These are phyloP conservation scores for Prenolepis imparis DNA, from an alignment of 2,888 invertebrate species.

Conservation along the genomic window DNA sequence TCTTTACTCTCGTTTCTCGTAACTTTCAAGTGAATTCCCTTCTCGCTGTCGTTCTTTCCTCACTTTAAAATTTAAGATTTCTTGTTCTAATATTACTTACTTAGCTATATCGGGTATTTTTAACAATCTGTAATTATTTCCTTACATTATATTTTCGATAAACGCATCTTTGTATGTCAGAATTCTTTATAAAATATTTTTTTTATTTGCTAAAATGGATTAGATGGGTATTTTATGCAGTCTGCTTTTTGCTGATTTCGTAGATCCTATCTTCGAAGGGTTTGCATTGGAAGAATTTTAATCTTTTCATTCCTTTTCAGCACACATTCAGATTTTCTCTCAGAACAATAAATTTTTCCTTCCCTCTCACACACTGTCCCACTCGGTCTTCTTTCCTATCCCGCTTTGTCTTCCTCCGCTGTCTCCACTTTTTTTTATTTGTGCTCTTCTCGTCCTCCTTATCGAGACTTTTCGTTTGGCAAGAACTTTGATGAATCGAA, in stretches of 20 bases:
- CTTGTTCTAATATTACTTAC: neutral
- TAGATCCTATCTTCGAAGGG: neutral
- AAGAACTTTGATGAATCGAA: slow-evolving; percentile 71
- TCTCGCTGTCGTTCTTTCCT: neutral
- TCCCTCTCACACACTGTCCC: slow-evolving; percentile 30
- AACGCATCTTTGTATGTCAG: neutral
- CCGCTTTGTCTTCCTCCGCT: slow-evolving; percentile 38
- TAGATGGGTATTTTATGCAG: slow-evolving; percentile 23
- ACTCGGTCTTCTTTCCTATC: slow-evolving; percentile 31
- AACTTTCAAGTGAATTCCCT: slow-evolving; percentile 41
- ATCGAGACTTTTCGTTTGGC: slow-evolving; percentile 65
- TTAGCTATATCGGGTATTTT: neutral
- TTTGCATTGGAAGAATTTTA: slow-evolving; percentile 15
- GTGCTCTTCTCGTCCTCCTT: slow-evolving; percentile 36
- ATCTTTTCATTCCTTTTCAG: neutral
- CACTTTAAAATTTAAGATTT: slow-evolving; percentile 40
- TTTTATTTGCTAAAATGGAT: neutral
- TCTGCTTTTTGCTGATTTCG: neutral
- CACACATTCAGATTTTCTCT: neutral
- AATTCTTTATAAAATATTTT: slow-evolving; percentile 15
- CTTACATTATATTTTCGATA: neutral
- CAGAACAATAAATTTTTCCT: slow-evolving; percentile 40
- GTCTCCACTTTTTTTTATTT: slow-evolving; percentile 30
- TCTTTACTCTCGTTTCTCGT: slow-evolving; percentile 31
- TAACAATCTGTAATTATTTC: slow-evolving; percentile 9